A percentile compares a stretch with the other conserved stretches of the same genome.
Conservation (phyloP, 1,140 invertebrate species). For the Trissolcus basalis region DNA sequence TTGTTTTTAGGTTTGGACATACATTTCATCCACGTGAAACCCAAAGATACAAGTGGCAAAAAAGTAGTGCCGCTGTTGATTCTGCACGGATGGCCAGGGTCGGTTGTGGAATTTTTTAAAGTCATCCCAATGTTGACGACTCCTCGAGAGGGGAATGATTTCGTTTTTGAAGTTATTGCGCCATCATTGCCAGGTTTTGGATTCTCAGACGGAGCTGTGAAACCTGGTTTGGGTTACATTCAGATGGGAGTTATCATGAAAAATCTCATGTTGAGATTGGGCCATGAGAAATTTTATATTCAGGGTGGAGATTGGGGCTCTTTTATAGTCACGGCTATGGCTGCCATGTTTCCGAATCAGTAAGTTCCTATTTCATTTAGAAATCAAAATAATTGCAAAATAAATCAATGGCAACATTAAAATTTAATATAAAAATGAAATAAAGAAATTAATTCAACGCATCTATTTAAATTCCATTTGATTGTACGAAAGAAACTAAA, state of each 20-base stretch:
- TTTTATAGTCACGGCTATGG: slow-evolving; percentile 79
- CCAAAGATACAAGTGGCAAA: slow-evolving; percentile 69
- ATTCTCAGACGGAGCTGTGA: slow-evolving; percentile 83
- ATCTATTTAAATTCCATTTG: too few species aligned
- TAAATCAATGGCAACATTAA: too few species aligned
- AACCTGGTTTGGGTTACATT: slow-evolving; percentile 79
- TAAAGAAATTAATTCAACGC: too few species aligned
- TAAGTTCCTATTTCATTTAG: slow-evolving; percentile 61
- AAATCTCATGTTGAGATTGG: slow-evolving; percentile 88
- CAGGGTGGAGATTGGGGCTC: slow-evolving; percentile 92
- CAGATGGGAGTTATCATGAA: slow-evolving; percentile 85
- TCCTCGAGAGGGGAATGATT: slow-evolving; percentile 77
- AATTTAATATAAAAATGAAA: too few species aligned
- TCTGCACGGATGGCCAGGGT: slow-evolving; percentile 92
- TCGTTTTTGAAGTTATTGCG: slow-evolving; percentile 87
- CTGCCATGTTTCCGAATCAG: slow-evolving; percentile 81
- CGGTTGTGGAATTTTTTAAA: slow-evolving; percentile 88
- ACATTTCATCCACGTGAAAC: slow-evolving; percentile 83
- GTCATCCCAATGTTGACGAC: slow-evolving; percentile 82
- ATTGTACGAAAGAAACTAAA: too few species aligned
- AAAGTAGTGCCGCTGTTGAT: slow-evolving; percentile 82
- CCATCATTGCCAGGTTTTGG: slow-evolving; percentile 91
- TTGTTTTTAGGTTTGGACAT: slow-evolving; percentile 81
- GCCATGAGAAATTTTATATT: slow-evolving; percentile 83
- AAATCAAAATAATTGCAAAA: too few species aligned